Evolutionary conservation across 2,113 vertebrate genomes (phyloP), one percentile per base, ranked within the genome.

Genomic region (Sinocyclocheilus grahami): DNA sequence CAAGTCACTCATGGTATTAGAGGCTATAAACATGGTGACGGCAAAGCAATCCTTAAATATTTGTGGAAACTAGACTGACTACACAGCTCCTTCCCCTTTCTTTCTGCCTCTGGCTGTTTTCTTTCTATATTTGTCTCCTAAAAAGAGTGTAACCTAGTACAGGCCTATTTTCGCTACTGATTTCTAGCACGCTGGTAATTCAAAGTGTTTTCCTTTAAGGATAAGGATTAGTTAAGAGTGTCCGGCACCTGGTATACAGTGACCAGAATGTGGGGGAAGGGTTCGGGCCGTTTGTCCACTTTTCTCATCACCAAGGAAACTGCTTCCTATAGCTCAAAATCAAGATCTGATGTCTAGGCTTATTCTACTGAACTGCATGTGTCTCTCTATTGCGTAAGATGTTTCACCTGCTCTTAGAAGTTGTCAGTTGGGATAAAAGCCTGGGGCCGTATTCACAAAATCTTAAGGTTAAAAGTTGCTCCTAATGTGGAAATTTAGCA

Each of bases 201-300:
- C 22, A 84, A 89, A 89, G 87, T 22, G 42, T 89, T 90, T 48
- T 48, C 11, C 46, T 48, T 48, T 48, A 48, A 48, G 46, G 46
- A 94, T 93, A 90, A 93, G 91, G 93, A 94, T 94, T 94, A 94
- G 91, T 78, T 89, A 65, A 55, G 81, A 81, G 55, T 84, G 90
- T 78, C 53, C 62, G 69, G 18, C 72, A 78, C 84, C 87, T 82
- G 74, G 85, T 88, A 82, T 86, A 86, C 89, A 90, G 84, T 89
- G 86, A 87, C 88, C 75, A 86, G 85, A 24, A 84, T 11, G 78
- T 65, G 62, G 85, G 85, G 82, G 85, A 86, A 86, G 86, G 87
- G 88, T 76, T 24, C 27, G 87, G 86, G 85, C 89, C 89, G 88
- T 91, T 91, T 87, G 84, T 90, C 86, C 63, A 81, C 91, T 86